A percentile compares a stretch with the other conserved stretches of the same genome.
Evolutionary conservation across 2,888 invertebrate genomes (phyloP).

Genomic region (Nemotelus nigrinus): DNA sequence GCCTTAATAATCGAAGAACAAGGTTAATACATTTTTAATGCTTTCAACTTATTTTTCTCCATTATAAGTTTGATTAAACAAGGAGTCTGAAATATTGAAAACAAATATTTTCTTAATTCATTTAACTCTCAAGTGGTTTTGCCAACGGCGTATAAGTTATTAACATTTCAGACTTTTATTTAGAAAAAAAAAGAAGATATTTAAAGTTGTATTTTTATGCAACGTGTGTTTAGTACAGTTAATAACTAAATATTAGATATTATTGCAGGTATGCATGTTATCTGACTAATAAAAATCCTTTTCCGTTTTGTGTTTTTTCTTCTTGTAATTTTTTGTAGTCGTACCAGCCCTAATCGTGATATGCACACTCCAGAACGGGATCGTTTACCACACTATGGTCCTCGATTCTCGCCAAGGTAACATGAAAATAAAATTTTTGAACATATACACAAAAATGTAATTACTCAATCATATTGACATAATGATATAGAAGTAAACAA

Average conservation of each 20-base stretch:
- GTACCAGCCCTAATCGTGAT: slow-evolving; percentile 86
- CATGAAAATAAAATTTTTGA: slow-evolving; percentile 42
- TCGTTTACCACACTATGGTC: slow-evolving; percentile 87
- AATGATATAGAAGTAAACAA: background rate
- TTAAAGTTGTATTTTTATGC: too few species aligned
- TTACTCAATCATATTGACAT: background rate
- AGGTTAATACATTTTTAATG: slow-evolving; percentile 58
- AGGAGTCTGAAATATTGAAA: too few species aligned
- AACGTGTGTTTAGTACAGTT: too few species aligned
- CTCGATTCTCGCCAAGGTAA: slow-evolving; percentile 81
- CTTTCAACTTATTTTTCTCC: background rate
- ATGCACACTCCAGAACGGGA: slow-evolving; percentile 83
- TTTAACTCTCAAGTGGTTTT: too few species aligned
- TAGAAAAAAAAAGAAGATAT: too few species aligned
- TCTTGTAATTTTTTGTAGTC: slow-evolving; percentile 70
- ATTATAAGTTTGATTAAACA: too few species aligned
- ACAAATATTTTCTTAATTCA: too few species aligned
- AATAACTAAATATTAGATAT: too few species aligned
- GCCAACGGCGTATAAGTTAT: too few species aligned
- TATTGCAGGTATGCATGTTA: slow-evolving; percentile 41
- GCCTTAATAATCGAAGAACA: slow-evolving; percentile 65
- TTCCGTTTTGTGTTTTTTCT: slow-evolving; percentile 52
- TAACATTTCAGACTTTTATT: too few species aligned
- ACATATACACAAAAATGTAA: background rate
- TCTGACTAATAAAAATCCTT: slow-evolving; percentile 54